Base-by-base conservation (phyloP, 2,888 invertebrate genomes). In the Lobophora halterata region DNA sequence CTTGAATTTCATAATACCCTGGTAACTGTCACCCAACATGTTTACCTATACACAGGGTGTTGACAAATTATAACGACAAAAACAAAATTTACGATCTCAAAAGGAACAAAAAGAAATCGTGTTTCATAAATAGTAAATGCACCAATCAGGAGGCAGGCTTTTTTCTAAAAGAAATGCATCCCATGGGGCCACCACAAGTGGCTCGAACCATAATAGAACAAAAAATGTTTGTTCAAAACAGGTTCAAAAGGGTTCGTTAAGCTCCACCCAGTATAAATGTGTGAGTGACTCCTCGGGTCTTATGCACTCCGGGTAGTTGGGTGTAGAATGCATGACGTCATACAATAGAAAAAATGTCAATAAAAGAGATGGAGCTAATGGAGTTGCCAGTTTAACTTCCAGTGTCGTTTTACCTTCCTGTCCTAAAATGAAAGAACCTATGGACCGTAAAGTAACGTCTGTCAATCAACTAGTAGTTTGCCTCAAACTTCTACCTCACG, bases 291-390 rank as follows among this genome's bases (percentile, higher is more conserved):
- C 49, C 57, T 59, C 38, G 29, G 29, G 16, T 38, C 36, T 43
- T 59, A 69, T 75, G 66, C 51, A 38, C 38, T 55, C 76, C 71
- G 71, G 62, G 73, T 75, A 71, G 57, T 46, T 48, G 41, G 29
- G 47, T 44, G 51, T 39, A 49, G 45, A 58, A 49, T 37, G 55
- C 49, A 53, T 74, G 72, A 74, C 71, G 72, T 68, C 55, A 63
- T 54, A 45, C n/a, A 24, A 21, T 29, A 20, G 16, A 17, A 31
- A 34, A 35, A 38, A n/a, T n/a, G n/a, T n/a, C n/a, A n/a, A n/a
- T 7, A 17, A 28, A 27, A 28, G 10, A 18, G 26, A 39, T 16
- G 16, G 8, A 13, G 6, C n/a, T n/a, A n/a, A n/a, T n/a, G n/a
- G n/a, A n/a, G n/a, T n/a, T n/a, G n/a, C n/a, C n/a, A n/a, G n/a